Evolutionary conservation across 1,140 invertebrate species (phyloP).

Genomic region (Ridgeia piscesae): DNA sequence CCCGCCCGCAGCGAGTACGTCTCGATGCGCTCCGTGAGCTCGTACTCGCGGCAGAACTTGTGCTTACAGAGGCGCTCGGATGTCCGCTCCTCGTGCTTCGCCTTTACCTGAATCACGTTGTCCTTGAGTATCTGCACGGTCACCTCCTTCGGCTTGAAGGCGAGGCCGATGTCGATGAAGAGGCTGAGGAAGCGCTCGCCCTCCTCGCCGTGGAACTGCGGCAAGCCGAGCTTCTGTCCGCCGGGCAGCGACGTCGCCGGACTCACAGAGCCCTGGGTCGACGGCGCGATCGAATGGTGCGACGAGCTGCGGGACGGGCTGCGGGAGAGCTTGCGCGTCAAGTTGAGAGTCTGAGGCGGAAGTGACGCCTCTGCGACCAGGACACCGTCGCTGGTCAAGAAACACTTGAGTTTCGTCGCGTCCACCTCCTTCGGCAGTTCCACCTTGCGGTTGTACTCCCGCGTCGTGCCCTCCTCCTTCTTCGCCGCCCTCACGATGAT

Average conservation of each 20-base stretch:
- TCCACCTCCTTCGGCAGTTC: slow-evolving; percentile 28
- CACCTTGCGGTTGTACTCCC: slow-evolving; percentile 25
- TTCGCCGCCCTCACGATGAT: slow-evolving; percentile 23
- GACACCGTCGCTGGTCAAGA: slow-evolving; percentile 26
- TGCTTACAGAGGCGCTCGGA: slow-evolving; percentile 27
- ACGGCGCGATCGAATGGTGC: slow-evolving; percentile 9
- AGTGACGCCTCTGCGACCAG: slow-evolving; percentile 26
- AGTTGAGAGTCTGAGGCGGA: slow-evolving; percentile 18
- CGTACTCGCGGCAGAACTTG: slow-evolving; percentile 29
- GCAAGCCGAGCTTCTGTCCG: slow-evolving; percentile 28
- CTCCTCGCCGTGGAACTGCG: slow-evolving; percentile 25
- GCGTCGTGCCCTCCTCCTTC: background rate
- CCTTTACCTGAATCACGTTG: slow-evolving; percentile 30
- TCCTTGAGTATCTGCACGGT: slow-evolving; percentile 31
- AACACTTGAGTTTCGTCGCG: slow-evolving; percentile 23
- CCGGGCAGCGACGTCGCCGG: slow-evolving; percentile 3
- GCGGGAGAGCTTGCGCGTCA: slow-evolving; percentile 28
- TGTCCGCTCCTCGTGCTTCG: slow-evolving; percentile 30
- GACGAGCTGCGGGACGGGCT: slow-evolving; percentile 31
- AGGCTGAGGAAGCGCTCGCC: slow-evolving; percentile 24
- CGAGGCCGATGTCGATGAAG: slow-evolving; percentile 26
- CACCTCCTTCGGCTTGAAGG: slow-evolving; percentile 31
- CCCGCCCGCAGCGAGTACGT: slow-evolving; percentile 27
- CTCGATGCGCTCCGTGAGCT: slow-evolving; percentile 30
- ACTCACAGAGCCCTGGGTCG: slow-evolving; percentile 8